Base-by-base conservation (phyloP, 2,797 vertebrate genomes). In the Argentina silus region DNA sequence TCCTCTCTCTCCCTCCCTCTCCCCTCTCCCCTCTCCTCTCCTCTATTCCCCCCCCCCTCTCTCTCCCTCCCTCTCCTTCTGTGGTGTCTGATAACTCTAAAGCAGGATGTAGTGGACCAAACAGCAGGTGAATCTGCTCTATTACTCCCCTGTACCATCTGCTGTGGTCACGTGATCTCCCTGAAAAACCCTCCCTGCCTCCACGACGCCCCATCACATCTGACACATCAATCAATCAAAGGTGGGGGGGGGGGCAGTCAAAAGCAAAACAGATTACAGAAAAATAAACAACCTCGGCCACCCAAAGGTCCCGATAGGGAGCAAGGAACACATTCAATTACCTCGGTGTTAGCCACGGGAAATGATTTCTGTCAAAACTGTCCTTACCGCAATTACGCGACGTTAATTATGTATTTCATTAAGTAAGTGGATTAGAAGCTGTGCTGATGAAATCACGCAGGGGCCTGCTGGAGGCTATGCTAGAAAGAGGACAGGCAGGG, bases 381-480 rank as follows among this genome's bases (percentile, higher is more conserved):
- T 96, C 95, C 95, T 94, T 94, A 94, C 94, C 94, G 95, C 96
- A 97, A 97, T 98, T 97, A 97, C 95, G 95, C 96, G 93, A 95
- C 96, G 96, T 97, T 97, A 97, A 97, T 97, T 96, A 97, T 96
- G 96, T 96, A 96, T 97, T 98, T 97, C 96, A 97, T 97, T 98
- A 98, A 96, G 95, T 96, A 96, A 97, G 95, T 96, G 95, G 95
- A 96, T 97, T 96, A 97, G 95, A 95, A 94, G 91, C 94, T 94
- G 94, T 89, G 95, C 94, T 95, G 96, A 96, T 95, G 95, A 96
- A 95, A 96, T 96, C 95, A 94, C 87, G 91, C 89, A 92, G 90
- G 93, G 90, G 93, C 92, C 94, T 94, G 88, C 90, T 93, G 91
- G 94, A 95, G 94, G 95, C 96, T 92, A 93, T 86, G 93, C 95